Evolutionary conservation across 1,140 invertebrate genomes (phyloP).

Genomic region (Drosophila grimshawi): DNA sequence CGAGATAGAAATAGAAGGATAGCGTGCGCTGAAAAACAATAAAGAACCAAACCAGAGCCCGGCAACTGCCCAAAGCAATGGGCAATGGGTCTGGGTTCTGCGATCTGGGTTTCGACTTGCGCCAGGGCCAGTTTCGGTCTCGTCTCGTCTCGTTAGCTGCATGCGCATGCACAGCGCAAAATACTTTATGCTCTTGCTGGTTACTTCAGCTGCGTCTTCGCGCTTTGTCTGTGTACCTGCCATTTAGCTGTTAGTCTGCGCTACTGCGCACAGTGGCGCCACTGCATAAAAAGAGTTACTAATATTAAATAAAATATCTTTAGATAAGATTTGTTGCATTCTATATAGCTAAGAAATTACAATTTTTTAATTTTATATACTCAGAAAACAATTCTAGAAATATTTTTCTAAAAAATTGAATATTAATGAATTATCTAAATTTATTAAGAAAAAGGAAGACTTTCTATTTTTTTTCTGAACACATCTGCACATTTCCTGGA

Average conservation of each 20-base stretch:
- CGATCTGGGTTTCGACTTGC: constrained; percentile 20
- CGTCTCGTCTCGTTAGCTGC: constrained; percentile 74
- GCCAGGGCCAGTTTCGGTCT: constrained; percentile 50
- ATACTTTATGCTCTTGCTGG: constrained; percentile 67
- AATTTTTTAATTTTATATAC: too few species aligned
- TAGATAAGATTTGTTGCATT: too few species aligned
- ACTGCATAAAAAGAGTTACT: background rate
- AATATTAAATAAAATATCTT: background rate
- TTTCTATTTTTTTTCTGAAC: too few species aligned
- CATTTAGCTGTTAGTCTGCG: constrained; percentile 55
- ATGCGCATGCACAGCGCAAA: constrained; percentile 60
- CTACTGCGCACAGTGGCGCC: constrained; percentile 3
- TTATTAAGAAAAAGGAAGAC: too few species aligned
- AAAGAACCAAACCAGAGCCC: constrained; percentile 74
- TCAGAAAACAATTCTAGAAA: too few species aligned
- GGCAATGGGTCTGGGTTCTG: constrained; percentile 14
- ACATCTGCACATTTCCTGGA: too few species aligned
- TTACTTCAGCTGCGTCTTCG: constrained; percentile 16
- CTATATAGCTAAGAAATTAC: too few species aligned
- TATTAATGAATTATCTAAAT: too few species aligned
- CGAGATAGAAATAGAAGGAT: constrained; percentile 13
- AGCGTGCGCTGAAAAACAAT: constrained; percentile 61
- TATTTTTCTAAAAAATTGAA: too few species aligned
- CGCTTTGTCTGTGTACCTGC: constrained; percentile 68
- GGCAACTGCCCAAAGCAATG: constrained; percentile 32